A percentile compares a stretch with the other conserved stretches of the same genome.
These are phyloP conservation scores for Petrocephalus schoutedeni DNA, from an alignment of 2,797 vertebrate genomes.

Conservation along the genomic window DNA sequence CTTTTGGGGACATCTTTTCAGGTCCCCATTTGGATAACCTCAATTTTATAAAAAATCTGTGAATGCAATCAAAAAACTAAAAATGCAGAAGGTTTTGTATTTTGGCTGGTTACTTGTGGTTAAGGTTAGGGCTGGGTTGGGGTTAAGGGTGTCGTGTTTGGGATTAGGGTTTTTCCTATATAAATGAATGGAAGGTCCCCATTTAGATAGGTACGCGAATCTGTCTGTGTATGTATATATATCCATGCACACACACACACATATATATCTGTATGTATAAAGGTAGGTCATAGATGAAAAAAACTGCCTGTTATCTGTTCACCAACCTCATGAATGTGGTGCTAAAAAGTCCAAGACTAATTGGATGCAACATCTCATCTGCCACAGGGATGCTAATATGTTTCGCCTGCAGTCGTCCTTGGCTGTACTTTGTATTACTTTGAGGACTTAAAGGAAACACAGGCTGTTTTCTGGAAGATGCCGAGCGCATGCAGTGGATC, in stretches of 20 bases:
- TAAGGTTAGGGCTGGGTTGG: no score
- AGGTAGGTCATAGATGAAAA: not conserved
- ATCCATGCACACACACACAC: not conserved
- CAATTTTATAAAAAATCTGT: no score
- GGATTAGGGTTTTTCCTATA: no score
- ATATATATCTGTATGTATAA: not conserved
- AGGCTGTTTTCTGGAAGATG: not conserved
- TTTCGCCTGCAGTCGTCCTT: constrained; percentile 5
- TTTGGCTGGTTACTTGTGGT: no score
- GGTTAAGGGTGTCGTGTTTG: no score
- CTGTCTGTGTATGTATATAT: not conserved
- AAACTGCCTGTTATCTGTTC: not conserved
- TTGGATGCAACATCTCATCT: constrained; percentile 1
- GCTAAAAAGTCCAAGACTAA: not conserved
- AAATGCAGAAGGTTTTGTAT: no score
- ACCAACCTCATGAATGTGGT: not conserved
- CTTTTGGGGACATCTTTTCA: no score
- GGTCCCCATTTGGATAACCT: no score
- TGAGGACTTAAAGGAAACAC: not conserved
- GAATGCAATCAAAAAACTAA: no score
- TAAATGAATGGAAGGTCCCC: no score
- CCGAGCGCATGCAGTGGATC: not conserved
- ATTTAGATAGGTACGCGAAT: no score
- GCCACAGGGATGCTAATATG: not conserved
- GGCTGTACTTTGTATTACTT: constrained; percentile 3